phyloP scores from a whole-genome alignment of 2,113 vertebrate species.

The Phodopus roborovskii region DNA sequence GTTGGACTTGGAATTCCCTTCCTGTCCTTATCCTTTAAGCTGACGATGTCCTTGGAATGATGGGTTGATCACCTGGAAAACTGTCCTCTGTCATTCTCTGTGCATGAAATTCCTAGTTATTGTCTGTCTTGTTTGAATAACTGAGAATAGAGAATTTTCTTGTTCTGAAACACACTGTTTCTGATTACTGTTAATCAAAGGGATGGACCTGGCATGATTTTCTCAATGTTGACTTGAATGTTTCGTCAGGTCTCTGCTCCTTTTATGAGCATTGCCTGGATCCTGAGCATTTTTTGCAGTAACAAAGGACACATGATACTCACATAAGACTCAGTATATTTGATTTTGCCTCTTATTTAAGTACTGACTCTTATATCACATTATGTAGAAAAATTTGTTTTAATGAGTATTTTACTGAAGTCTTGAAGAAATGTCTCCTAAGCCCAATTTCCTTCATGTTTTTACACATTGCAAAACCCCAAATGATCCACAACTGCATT shows the following conservation, averaged over 20 bases:
- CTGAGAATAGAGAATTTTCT: conserved; percentile 38
- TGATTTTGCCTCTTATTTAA: conserved; percentile 26
- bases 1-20: background rate
- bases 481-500: no score
- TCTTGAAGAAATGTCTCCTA: no score
- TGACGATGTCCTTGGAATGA: background rate
- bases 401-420: no score
- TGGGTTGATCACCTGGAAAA: background rate
- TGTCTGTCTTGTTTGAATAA: conserved; percentile 38
- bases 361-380: background rate
- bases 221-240: background rate
- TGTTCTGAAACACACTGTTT: conserved; percentile 32
- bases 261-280: no score
- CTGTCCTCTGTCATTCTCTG: conserved; percentile 17
- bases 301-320: background rate
- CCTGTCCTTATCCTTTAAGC: conserved; percentile 10
- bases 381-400: background rate
- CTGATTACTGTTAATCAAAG: conserved; percentile 52
- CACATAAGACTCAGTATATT: background rate
- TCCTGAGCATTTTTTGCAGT: background rate
- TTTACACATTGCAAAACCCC: no score
- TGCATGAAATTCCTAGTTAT: background rate
- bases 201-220: conserved; percentile 41
- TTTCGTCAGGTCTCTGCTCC: background rate
- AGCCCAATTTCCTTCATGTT: no score